Evolutionary conservation across 2,113 vertebrate species (phyloP).

Genomic region (Xiphophorus couchianus): DNA sequence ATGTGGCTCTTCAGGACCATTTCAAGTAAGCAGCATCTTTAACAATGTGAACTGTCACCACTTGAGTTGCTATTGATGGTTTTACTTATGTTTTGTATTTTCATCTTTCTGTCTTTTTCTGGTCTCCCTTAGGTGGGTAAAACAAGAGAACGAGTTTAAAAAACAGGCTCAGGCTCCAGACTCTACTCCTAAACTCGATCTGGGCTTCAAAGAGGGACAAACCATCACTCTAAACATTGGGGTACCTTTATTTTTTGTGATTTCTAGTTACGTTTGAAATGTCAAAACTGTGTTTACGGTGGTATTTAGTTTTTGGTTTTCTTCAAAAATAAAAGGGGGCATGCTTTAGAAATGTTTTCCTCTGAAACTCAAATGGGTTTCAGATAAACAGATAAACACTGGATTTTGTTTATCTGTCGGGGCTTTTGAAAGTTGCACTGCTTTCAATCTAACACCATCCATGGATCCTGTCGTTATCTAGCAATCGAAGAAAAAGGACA

Average conservation of each 20-base stretch:
- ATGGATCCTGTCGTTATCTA: slow-evolving; percentile 66
- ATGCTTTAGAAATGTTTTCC: not conserved
- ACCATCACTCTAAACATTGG: slow-evolving; percentile 97
- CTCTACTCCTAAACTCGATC: slow-evolving; percentile 89
- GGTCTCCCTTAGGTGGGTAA: slow-evolving; percentile 87
- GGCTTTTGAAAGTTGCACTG: not conserved
- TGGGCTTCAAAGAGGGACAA: slow-evolving; percentile 98
- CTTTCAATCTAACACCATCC: not conserved
- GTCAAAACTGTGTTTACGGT: not conserved
- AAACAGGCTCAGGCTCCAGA: slow-evolving; percentile 89
- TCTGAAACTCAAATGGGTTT: not conserved
- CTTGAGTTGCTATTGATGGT: not conserved
- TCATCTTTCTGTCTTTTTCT: not conserved
- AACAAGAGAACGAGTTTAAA: slow-evolving; percentile 89
- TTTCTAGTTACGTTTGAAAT: not conserved
- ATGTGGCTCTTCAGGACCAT: slow-evolving; percentile 96
- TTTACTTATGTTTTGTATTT: not conserved
- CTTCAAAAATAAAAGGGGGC: not conserved
- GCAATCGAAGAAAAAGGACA: slow-evolving; percentile 88
- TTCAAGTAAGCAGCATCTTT: slow-evolving; percentile 87
- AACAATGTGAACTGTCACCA: not conserved
- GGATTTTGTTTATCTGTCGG: not conserved
- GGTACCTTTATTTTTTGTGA: slow-evolving; percentile 72
- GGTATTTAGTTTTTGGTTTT: not conserved
- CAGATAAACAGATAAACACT: no score